A percentile compares a stretch with the other conserved stretches of the same genome.
Evolutionary conservation across 2,113 vertebrate species (phyloP).

Genomic region (Vicugna pacos): DNA sequence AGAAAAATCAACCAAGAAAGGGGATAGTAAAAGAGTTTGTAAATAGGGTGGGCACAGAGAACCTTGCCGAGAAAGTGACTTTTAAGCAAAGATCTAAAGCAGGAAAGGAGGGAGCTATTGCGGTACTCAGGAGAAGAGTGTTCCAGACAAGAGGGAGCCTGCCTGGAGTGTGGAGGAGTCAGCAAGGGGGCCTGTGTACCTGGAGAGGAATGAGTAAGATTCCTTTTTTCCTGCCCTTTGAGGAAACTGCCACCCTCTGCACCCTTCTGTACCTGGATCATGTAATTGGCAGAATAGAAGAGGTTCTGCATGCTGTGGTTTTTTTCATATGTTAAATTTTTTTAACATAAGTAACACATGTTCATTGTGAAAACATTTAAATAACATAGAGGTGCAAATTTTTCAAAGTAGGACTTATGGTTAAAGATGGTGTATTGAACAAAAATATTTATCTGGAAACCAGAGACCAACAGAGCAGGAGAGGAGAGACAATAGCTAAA

Average conservation of each 20-base stretch:
- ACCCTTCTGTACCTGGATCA: not conserved
- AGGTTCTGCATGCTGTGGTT: not conserved
- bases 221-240: not conserved
- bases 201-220: not conserved
- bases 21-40: not conserved
- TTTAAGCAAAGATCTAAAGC: not conserved
- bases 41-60: not conserved
- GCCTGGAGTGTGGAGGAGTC: not conserved
- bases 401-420: slow-evolving; percentile 1
- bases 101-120: not conserved
- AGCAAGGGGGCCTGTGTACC: not conserved
- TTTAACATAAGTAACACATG: not conserved
- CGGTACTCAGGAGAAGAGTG: not conserved
- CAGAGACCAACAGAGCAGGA: not conserved
- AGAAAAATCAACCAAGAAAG: slow-evolving; percentile 1
- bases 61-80: not conserved
- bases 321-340: not conserved
- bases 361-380: slow-evolving; percentile 13
- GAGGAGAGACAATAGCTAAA: not conserved
- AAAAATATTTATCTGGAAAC: not conserved
- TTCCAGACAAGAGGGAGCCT: not conserved
- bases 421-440: not conserved
- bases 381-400: not conserved
- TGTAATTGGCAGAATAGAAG: not conserved
- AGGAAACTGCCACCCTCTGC: not conserved